Evolutionary conservation across 2,113 vertebrate genomes (phyloP).

Genomic region (Pitta sordida): DNA sequence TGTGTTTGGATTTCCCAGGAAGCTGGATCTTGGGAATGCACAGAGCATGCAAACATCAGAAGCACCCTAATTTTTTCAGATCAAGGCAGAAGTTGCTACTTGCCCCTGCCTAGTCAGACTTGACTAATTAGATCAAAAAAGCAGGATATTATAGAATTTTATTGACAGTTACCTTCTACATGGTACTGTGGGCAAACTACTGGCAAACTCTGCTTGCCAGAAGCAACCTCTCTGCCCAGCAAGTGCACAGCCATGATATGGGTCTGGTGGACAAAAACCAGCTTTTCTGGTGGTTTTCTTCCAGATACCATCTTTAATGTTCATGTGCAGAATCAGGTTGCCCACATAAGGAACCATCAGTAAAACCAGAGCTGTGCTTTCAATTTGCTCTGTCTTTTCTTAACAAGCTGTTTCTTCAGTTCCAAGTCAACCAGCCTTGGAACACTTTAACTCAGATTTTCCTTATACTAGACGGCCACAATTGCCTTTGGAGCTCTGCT

Average conservation of each 20-base stretch:
- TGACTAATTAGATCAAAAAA: not conserved
- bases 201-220: not conserved
- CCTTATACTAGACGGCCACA: not conserved
- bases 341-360: not conserved
- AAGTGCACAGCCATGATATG: not conserved
- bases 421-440: not conserved
- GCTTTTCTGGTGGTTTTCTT: not conserved
- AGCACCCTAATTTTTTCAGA: not conserved
- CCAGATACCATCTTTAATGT: not conserved
- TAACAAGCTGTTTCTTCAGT: not conserved
- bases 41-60: not conserved
- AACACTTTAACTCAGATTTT: not conserved
- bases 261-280: not conserved
- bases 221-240: not conserved
- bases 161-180: not conserved
- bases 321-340: not conserved
- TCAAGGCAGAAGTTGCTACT: accelerated
- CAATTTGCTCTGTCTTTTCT: not conserved
- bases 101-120: not conserved
- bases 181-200: not conserved
- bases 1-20: not conserved
- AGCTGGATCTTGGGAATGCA: not conserved
- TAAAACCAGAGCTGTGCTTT: not conserved
- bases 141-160: not conserved
- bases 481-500: not conserved